Evolutionary conservation across 2,888 invertebrate genomes (phyloP).

Genomic region (Conchocele bisecta): DNA sequence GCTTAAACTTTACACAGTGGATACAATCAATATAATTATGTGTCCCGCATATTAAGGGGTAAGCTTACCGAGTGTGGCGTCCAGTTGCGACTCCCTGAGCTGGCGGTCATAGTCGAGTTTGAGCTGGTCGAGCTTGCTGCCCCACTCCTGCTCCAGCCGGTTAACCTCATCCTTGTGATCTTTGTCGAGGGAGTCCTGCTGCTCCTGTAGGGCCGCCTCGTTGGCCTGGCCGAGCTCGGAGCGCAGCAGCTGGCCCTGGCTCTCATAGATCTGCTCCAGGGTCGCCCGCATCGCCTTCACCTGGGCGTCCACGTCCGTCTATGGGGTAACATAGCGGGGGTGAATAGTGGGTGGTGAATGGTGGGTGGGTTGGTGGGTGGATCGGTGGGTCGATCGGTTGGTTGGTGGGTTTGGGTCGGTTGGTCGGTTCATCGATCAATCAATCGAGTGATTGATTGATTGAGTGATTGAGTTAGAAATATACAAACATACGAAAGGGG

Average conservation of each 20-base stretch:
- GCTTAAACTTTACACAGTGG: too few species aligned
- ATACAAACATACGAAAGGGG: too few species aligned
- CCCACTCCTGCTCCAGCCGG: conserved; percentile 58
- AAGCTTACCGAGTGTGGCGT: conserved; percentile 52
- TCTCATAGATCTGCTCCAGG: conserved; percentile 72
- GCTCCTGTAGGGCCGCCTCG: conserved; percentile 52
- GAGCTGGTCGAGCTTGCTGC: conserved; percentile 49
- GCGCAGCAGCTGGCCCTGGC: conserved; percentile 65
- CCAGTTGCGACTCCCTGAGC: conserved; percentile 42
- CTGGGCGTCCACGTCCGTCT: conserved; percentile 72
- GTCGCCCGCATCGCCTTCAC: conserved; percentile 71
- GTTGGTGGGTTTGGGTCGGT: too few species aligned
- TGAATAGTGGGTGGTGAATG: too few species aligned
- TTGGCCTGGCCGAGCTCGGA: conserved; percentile 64
- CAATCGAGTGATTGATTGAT: too few species aligned
- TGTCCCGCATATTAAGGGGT: too few species aligned
- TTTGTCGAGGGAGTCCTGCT: conserved; percentile 61
- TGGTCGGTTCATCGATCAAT: too few species aligned
- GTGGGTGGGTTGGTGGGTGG: too few species aligned
- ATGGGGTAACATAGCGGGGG: too few species aligned
- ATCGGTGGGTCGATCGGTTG: too few species aligned
- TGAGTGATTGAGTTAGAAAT: too few species aligned
- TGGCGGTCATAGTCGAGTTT: conserved; percentile 60
- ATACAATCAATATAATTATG: too few species aligned
- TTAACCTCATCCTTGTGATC: conserved; percentile 70